Percentiles rank a stretch among this genome's conserved stretches.
Evolutionary conservation across 2,113 vertebrate genomes (phyloP).

Genomic region (Etheostoma cragini): DNA sequence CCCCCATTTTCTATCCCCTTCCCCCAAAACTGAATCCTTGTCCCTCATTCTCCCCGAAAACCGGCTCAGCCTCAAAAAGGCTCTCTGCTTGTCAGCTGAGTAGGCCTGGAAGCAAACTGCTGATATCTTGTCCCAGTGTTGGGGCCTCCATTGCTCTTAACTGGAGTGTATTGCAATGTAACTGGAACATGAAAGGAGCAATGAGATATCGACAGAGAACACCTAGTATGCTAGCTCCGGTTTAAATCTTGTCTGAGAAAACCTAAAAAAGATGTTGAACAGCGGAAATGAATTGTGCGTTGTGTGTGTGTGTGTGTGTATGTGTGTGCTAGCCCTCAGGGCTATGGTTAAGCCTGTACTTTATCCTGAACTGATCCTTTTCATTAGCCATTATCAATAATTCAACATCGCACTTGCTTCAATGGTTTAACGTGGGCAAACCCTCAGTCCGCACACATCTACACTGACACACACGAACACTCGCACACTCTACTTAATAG

Average conservation of each 20-base stretch:
- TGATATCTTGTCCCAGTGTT: conserved; percentile 20
- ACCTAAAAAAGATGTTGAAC: conserved; percentile 48
- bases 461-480: conserved; percentile 8
- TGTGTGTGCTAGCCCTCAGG: conserved; percentile 50
- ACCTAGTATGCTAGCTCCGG: neutral
- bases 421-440: conserved; percentile 74
- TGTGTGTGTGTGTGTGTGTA: conserved; percentile 30
- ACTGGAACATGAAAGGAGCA: conserved; percentile 18
- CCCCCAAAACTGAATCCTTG: conserved; percentile 67
- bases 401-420: conserved; percentile 78
- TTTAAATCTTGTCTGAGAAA: conserved; percentile 38
- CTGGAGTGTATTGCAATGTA: conserved; percentile 19
- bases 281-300: conserved; percentile 25
- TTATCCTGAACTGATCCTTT: conserved; percentile 83
- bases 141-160: conserved; percentile 16
- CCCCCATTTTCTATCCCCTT: conserved; percentile 62
- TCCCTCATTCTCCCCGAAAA: conserved; percentile 64
- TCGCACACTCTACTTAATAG: conserved; percentile 59
- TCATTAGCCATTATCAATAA: conserved; percentile 83
- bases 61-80: conserved; percentile 44
- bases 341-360: conserved; percentile 76
- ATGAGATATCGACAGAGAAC: conserved; percentile 21
- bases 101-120: conserved; percentile 29
- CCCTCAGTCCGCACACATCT: conserved; percentile 56
- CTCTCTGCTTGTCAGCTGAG: conserved; percentile 43